Conservation (phyloP, 2,888 invertebrate species). For the Nemotelus pantherinus region DNA sequence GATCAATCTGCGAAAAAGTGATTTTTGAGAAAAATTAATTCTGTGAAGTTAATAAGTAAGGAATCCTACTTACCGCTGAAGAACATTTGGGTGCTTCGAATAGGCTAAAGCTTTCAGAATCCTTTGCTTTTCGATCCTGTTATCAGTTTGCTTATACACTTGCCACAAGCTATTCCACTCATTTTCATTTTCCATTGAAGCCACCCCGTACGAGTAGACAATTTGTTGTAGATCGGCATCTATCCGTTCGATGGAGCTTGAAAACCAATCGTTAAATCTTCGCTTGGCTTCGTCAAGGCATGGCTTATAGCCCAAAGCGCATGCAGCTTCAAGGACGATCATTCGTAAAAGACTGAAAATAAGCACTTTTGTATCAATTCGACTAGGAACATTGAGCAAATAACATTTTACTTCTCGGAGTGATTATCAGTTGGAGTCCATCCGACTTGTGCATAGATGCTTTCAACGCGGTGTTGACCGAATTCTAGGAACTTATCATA, state of each 20-base stretch:
- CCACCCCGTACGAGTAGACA: not conserved
- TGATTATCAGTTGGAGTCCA: not conserved
- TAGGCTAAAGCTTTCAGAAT: not conserved
- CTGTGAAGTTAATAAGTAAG: not conserved
- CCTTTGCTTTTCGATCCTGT: not conserved
- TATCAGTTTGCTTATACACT: not conserved
- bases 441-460: not conserved
- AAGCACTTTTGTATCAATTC: not conserved
- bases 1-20: not conserved
- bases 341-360: constrained; percentile 10
- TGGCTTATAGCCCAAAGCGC: not conserved
- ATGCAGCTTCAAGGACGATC: not conserved
- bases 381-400: not conserved
- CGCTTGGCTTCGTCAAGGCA: not conserved
- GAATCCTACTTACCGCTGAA: not conserved
- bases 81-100: not conserved
- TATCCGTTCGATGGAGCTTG: not conserved
- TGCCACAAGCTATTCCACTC: not conserved
- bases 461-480: not conserved
- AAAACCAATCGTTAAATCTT: not conserved
- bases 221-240: not conserved
- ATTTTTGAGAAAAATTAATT: not conserved
- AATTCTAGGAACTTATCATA: not conserved
- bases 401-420: not conserved
- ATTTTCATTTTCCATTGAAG: not conserved